Percentiles rank a stretch among this genome's conserved stretches.
phyloP scores from a whole-genome alignment of 2,113 vertebrate genomes.

The Gobio gobio region DNA sequence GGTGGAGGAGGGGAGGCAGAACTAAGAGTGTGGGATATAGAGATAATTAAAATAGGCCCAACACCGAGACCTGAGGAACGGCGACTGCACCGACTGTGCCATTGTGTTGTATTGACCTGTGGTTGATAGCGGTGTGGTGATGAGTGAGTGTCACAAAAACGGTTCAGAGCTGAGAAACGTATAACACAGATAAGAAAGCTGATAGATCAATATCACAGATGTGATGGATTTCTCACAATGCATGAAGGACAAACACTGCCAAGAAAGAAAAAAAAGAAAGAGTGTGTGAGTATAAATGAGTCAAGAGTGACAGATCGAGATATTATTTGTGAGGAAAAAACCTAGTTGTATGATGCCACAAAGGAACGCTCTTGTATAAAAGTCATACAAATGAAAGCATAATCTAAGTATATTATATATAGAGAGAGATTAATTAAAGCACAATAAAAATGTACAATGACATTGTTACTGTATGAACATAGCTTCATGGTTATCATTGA shows the following conservation, averaged over 20 bases:
- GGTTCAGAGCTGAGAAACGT: conserved; percentile 2
- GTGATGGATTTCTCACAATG: conserved; percentile 1
- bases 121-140: background rate
- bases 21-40: conserved; percentile 28
- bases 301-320: background rate
- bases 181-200: conserved; percentile 16
- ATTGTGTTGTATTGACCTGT: conserved; percentile 38
- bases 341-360: background rate
- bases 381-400: background rate
- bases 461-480: too few species aligned
- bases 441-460: background rate
- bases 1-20: background rate
- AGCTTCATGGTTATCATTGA: too few species aligned
- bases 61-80: conserved; percentile 14
- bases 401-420: background rate
- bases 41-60: conserved; percentile 36
- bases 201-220: conserved; percentile 32
- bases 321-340: background rate
- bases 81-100: background rate
- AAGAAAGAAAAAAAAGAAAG: conserved; percentile 12
- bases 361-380: background rate
- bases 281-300: background rate
- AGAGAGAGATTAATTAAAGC: background rate
- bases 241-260: conserved; percentile 7
- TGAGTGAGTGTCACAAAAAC: conserved; percentile 18